These are phyloP conservation scores for Muscicapa comitata DNA, from an alignment of 2,797 vertebrate genomes.

Conservation along the genomic window DNA sequence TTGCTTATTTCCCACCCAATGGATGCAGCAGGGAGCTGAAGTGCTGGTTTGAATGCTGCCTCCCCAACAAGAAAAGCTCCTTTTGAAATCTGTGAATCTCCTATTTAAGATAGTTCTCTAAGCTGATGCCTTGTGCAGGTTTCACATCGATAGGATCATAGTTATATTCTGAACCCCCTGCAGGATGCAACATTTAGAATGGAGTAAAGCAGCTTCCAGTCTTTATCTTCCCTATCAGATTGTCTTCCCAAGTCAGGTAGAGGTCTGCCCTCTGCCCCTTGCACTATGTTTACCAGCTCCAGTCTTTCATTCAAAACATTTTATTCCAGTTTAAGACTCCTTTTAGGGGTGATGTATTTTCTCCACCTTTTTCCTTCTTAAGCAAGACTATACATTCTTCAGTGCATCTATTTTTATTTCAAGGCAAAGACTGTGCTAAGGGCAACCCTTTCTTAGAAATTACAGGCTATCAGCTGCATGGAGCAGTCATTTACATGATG, in stretches of 20 bases:
- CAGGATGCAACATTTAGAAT: not conserved
- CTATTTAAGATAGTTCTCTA: not conserved
- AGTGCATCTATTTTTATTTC: not conserved
- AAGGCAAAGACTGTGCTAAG: not conserved
- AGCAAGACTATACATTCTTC: not conserved
- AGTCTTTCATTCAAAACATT: not conserved
- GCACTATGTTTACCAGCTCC: not conserved
- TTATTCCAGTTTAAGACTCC: not conserved
- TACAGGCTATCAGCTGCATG: conserved; percentile 1
- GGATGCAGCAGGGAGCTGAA: not conserved
- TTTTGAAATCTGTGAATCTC: not conserved
- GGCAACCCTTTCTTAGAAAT: not conserved
- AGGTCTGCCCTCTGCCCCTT: not conserved
- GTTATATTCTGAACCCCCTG: not conserved
- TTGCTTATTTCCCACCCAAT: not conserved
- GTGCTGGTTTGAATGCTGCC: not conserved
- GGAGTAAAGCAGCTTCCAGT: not conserved
- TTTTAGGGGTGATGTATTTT: not conserved
- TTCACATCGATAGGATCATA: not conserved
- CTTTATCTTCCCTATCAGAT: not conserved
- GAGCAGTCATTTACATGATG: not conserved
- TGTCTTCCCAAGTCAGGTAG: not conserved
- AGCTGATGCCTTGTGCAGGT: not conserved
- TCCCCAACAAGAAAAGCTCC: not conserved
- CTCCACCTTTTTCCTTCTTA: not conserved